phyloP scores from a whole-genome alignment of 2,888 invertebrate genomes.

The Trisateles emortualis region DNA sequence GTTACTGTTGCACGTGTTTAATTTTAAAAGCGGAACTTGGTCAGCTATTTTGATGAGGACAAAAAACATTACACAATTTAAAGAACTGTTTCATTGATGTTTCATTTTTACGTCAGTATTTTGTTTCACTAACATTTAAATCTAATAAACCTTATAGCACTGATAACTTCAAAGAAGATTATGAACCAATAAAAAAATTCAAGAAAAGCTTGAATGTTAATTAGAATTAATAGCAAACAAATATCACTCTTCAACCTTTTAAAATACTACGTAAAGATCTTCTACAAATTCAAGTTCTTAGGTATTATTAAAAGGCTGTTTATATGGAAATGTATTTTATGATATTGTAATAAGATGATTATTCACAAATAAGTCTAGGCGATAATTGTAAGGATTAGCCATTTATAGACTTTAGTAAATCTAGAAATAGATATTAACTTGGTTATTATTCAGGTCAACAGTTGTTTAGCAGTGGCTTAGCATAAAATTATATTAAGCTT shows the following conservation, averaged over 20 bases:
- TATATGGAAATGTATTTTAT: too few species aligned
- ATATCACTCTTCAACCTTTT: too few species aligned
- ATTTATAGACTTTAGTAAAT: conserved; percentile 36
- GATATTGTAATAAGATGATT: conserved; percentile 36
- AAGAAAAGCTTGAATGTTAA: too few species aligned
- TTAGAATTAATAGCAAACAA: too few species aligned
- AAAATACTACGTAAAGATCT: too few species aligned
- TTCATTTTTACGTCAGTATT: too few species aligned
- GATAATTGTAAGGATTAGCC: conserved; percentile 39
- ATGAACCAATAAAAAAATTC: too few species aligned
- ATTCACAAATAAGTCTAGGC: conserved; percentile 8
- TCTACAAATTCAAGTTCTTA: too few species aligned
- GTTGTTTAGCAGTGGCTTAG: conserved; percentile 29
- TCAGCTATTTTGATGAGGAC: background rate
- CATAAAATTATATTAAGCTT: conserved; percentile 42
- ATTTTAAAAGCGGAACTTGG: conserved; percentile 4
- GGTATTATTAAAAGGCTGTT: too few species aligned
- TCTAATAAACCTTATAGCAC: too few species aligned
- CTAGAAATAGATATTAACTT: conserved; percentile 25
- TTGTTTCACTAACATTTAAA: too few species aligned
- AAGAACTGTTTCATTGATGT: background rate
- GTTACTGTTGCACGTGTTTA: conserved; percentile 35
- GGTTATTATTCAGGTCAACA: conserved; percentile 37
- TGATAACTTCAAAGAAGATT: too few species aligned
- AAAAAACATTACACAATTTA: background rate